These are phyloP conservation scores for Phyllotreta cruciferae DNA, from an alignment of 2,888 invertebrate genomes.

Conservation along the genomic window DNA sequence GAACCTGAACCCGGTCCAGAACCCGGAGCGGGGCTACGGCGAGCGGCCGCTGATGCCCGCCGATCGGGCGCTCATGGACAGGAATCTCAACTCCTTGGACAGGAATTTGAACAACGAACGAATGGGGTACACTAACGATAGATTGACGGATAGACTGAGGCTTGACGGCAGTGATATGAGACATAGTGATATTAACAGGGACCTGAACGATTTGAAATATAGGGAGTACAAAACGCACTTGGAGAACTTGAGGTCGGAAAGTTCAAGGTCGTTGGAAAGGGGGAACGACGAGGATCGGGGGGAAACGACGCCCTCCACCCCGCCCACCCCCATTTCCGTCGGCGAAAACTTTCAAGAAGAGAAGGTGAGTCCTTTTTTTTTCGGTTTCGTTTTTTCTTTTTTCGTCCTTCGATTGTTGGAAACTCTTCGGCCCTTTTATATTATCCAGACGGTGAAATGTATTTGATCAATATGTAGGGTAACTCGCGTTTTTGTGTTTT, in stretches of 20 bases:
- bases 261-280: constrained; percentile 52
- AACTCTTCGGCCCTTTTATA: background rate
- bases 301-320: constrained; percentile 59
- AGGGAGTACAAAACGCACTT: constrained; percentile 60
- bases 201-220: constrained; percentile 57
- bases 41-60: constrained; percentile 40
- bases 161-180: constrained; percentile 44
- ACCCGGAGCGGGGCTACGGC: constrained; percentile 40
- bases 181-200: constrained; percentile 41
- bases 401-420: background rate
- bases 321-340: constrained; percentile 61
- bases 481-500: constrained; percentile 3
- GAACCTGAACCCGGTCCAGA: constrained; percentile 40
- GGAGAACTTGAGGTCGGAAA: constrained; percentile 56
- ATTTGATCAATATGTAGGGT: constrained; percentile 6
- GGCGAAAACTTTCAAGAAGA: constrained; percentile 61
- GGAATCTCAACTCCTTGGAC: constrained; percentile 51
- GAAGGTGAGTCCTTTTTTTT: constrained; percentile 52
- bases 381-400: constrained; percentile 1
- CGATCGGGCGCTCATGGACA: constrained; percentile 51
- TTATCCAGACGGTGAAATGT: constrained; percentile 1
- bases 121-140: constrained; percentile 38
- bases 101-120: constrained; percentile 45
- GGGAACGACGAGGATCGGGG: constrained; percentile 50
- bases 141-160: constrained; percentile 40